Percentiles rank a stretch among this genome's conserved stretches.
Evolutionary conservation across 2,113 vertebrate species (phyloP).

Genomic region (Ptyas mucosa): DNA sequence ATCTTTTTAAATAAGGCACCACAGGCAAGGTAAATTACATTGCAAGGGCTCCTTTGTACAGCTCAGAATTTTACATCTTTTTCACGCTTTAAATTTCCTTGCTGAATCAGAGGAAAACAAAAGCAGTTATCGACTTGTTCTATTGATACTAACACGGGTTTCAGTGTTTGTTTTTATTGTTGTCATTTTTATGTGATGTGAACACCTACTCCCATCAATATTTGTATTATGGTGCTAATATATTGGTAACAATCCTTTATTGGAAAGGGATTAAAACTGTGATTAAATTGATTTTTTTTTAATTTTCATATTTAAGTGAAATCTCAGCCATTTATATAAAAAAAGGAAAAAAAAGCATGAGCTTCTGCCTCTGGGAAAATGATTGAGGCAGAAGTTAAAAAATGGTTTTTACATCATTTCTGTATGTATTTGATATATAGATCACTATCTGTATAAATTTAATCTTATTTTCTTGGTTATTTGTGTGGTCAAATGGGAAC

Average conservation of each 20-base stretch:
- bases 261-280: constrained; percentile 89
- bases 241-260: constrained; percentile 92
- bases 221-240: constrained; percentile 96
- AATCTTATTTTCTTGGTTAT: constrained; percentile 89
- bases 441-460: constrained; percentile 87
- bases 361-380: constrained; percentile 77
- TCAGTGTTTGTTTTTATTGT: constrained; percentile 79
- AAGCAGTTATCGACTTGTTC: constrained; percentile 71
- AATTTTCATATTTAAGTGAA: constrained; percentile 92
- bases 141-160: constrained; percentile 95
- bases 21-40: neutral
- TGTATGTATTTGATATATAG: constrained; percentile 91
- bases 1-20: constrained; percentile 15
- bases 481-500: constrained; percentile 83
- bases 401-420: constrained; percentile 90
- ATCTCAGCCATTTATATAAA: constrained; percentile 76
- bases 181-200: constrained; percentile 79
- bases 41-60: constrained; percentile 39
- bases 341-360: constrained; percentile 73
- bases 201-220: constrained; percentile 81
- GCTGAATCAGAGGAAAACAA: constrained; percentile 69
- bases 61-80: constrained; percentile 58
- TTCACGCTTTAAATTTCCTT: constrained; percentile 56
- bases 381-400: constrained; percentile 70
- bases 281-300: constrained; percentile 85